phyloP scores from a whole-genome alignment of 35 echinoderm and acorn worm species.

The Anneissia japonica region DNA sequence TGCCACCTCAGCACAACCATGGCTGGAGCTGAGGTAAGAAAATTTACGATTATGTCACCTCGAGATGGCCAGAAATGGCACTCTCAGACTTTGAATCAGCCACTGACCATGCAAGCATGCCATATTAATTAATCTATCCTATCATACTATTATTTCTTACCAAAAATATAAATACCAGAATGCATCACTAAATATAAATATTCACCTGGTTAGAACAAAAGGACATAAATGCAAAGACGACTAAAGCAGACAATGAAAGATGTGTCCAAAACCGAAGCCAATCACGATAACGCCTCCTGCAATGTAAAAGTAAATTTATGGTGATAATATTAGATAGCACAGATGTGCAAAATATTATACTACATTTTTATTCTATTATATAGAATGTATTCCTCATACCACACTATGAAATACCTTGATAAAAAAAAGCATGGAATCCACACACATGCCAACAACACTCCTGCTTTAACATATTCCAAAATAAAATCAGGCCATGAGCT shows the following conservation, averaged over 20 bases:
- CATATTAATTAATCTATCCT: neutral
- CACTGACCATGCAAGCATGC: neutral
- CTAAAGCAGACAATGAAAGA: slow-evolving; percentile 62
- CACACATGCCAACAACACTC: neutral
- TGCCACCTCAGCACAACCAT: no score
- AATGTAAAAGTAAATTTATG: no score
- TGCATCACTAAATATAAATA: neutral
- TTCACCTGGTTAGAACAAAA: slow-evolving; percentile 92
- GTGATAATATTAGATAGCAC: no score
- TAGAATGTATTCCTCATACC: neutral
- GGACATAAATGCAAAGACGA: slow-evolving; percentile 70
- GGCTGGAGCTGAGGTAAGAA: no score
- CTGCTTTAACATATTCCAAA: neutral
- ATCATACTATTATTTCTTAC: neutral
- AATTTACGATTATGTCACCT: no score
- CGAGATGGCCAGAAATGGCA: no score
- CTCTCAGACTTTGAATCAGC: neutral
- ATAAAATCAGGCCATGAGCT: no score
- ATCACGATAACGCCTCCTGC: slow-evolving; percentile 80
- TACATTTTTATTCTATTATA: neutral
- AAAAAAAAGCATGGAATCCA: neutral
- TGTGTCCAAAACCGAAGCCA: slow-evolving; percentile 98
- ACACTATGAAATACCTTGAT: neutral
- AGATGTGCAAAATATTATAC: neutral
- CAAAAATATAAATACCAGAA: neutral